A percentile compares a stretch with the other conserved stretches of the same genome.
Conservation (phyloP, 2,113 vertebrate genomes). For the Plotosus lineatus region DNA sequence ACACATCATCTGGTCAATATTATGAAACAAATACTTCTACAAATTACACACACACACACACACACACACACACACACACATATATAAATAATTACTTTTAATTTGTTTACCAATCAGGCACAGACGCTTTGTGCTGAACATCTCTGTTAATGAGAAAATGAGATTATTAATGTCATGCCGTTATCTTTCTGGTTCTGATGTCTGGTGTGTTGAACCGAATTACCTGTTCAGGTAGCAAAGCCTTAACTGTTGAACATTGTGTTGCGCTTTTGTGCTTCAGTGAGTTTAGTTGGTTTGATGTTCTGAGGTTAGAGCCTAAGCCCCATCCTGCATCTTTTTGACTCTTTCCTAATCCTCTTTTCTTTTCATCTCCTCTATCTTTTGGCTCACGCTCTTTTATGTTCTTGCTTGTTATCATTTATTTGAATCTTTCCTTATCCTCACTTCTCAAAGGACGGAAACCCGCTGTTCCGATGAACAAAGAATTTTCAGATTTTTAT, state of each 20-base stretch:
- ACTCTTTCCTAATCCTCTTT: slow-evolving; percentile 54
- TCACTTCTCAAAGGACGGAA: slow-evolving; percentile 43
- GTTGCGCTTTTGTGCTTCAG: slow-evolving; percentile 3
- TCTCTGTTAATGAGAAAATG: neutral
- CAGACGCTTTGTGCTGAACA: neutral
- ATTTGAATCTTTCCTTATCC: slow-evolving; percentile 53
- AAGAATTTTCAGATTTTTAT: slow-evolving; percentile 10
- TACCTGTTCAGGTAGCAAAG: neutral
- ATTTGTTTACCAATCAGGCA: neutral
- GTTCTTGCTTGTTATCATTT: slow-evolving; percentile 47
- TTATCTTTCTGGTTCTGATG: neutral
- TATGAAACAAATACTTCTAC: too few relatives aligned
- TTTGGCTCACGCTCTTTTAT: slow-evolving; percentile 20
- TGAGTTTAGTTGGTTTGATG: neutral
- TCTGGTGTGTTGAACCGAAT: neutral
- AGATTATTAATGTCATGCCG: neutral
- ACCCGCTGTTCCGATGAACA: slow-evolving; percentile 34
- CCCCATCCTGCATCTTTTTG: slow-evolving; percentile 39
- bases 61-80: too few relatives aligned
- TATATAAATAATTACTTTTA: too few relatives aligned
- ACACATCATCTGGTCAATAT: too few relatives aligned
- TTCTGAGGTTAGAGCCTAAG: neutral
- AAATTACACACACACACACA: too few relatives aligned
- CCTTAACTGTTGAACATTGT: neutral
- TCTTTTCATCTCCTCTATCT: slow-evolving; percentile 48